phyloP scores from a whole-genome alignment of 2,113 vertebrate genomes.

The Lophochroa leadbeateri region DNA sequence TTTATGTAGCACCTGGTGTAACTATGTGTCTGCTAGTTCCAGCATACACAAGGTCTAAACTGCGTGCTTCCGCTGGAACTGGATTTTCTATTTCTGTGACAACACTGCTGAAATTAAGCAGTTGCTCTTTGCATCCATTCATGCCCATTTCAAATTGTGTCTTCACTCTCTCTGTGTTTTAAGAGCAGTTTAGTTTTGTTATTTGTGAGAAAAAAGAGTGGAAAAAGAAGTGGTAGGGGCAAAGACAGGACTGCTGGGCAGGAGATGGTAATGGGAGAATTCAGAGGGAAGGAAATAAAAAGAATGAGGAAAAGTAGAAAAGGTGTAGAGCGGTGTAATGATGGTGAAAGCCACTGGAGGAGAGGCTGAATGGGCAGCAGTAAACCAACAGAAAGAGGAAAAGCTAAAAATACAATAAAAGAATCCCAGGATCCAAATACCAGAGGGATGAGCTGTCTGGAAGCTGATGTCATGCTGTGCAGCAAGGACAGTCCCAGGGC shows the following conservation, averaged over 20 bases:
- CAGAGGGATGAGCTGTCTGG: neutral
- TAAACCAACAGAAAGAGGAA: neutral
- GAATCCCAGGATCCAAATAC: neutral
- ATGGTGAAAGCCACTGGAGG: neutral
- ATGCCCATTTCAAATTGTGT: neutral
- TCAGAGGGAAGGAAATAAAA: neutral
- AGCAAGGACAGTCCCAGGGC: neutral
- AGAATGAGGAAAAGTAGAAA: neutral
- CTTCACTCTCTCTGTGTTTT: neutral
- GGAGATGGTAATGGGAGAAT: neutral
- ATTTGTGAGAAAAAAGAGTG: neutral
- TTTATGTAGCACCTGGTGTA: neutral
- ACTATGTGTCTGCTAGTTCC: neutral
- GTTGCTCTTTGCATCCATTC: accelerated
- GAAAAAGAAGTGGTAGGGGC: neutral
- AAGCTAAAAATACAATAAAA: neutral
- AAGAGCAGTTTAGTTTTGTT: neutral
- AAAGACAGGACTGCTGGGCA: neutral
- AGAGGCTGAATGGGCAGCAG: neutral
- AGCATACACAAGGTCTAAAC: accelerated
- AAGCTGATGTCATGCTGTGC: neutral
- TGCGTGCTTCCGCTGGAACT: neutral
- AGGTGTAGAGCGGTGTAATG: neutral
- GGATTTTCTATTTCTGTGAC: neutral
- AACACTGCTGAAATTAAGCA: neutral